Evolutionary conservation across 2,797 vertebrate species (phyloP).

Genomic region (Accipiter badius): DNA sequence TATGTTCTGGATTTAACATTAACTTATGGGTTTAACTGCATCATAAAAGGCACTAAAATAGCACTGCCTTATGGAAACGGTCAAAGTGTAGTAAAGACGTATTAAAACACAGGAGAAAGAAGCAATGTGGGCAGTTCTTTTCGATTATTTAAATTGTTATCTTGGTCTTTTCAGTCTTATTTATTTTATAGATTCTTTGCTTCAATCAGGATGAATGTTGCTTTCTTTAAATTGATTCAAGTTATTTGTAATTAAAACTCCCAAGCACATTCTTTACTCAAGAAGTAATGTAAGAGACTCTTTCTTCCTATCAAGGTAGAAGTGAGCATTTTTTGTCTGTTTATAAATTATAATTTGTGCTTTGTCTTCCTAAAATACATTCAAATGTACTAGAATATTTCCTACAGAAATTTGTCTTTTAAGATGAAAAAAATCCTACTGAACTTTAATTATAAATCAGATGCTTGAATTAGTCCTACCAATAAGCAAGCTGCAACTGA

Average conservation of each 20-base stretch:
- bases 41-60: background rate
- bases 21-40: background rate
- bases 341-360: background rate
- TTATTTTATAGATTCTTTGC: background rate
- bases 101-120: background rate
- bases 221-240: background rate
- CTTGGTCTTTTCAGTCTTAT: background rate
- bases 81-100: background rate
- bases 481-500: background rate
- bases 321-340: background rate
- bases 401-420: background rate
- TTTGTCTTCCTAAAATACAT: background rate
- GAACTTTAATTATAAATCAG: background rate
- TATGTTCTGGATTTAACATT: background rate
- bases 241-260: background rate
- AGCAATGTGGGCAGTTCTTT: background rate
- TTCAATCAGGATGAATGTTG: background rate
- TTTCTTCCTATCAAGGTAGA: background rate
- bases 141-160: background rate
- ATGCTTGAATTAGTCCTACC: background rate
- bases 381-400: background rate
- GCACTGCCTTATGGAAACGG: background rate
- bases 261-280: background rate
- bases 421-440: background rate
- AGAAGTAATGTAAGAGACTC: background rate